Evolutionary conservation across 2,888 invertebrate species (phyloP), one percentile per base, ranked within the genome.

Genomic region (Chelonus formosanus): DNA sequence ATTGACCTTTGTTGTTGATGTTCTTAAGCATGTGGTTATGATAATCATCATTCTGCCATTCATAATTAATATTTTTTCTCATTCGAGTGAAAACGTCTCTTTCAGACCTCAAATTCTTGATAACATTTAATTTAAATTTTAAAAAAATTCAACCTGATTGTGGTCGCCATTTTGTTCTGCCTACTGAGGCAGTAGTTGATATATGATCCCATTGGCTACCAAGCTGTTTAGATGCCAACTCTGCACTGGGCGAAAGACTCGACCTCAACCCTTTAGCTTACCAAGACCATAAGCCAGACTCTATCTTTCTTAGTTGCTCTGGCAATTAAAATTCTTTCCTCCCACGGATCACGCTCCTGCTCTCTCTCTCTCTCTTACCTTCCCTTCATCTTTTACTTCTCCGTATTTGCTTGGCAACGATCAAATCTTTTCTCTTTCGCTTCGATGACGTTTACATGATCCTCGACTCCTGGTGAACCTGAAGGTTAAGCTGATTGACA

Each of bases 141-240:
- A 34, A 64, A 48, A 64, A 40, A 40, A 40, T 40, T 40, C 5
- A 40, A 3, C 6, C 40, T 40, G 40, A 40, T 40, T 3, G 40
- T 34, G 64, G 61, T 55, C 76, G 75, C 78, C 78, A 78, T 78
- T 78, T 78, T 78, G 78, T 74, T 10, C 68, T 75, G 75, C 76
- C 77, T 78, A 78, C 78, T 75, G 76, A 71, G 78, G 78, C 77
- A 78, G 78, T 79, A 78, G 79, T 80, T 82, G 82, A 82, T 81
- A 80, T 81, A 82, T 80, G 80, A 82, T 81, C 78, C 77, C 78
- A 82, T 82, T 82, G 82, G 82, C 82, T 82, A 81, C 80, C 78
- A 80, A 80, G 78, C 79, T 75, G 77, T 78, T 78, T 73, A 75
- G 76, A 76, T 74, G 75, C 74, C 75, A 75, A 75, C 76, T 76